Evolutionary conservation across 2,888 invertebrate genomes (phyloP).

Genomic region (Drymonia ruficornis): DNA sequence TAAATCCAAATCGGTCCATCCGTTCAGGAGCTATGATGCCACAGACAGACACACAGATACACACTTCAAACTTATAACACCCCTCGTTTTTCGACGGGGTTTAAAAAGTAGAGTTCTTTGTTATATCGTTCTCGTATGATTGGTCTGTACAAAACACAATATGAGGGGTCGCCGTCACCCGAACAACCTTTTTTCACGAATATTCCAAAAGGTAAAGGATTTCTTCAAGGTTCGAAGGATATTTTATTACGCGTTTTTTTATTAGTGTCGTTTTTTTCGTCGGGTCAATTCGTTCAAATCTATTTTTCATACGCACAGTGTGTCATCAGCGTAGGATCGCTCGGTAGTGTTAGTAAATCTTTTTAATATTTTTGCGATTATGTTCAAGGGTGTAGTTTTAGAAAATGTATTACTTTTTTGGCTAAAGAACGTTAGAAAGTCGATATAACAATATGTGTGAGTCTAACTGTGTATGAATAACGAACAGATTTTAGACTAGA

Average conservation of each 20-base stretch:
- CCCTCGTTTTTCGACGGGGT: too few species aligned
- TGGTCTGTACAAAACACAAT: constrained; percentile 20
- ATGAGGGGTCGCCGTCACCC: constrained; percentile 26
- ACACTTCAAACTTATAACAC: too few species aligned
- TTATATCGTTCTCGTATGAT: not conserved
- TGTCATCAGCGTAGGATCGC: constrained; percentile 19
- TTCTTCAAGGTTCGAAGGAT: constrained; percentile 32
- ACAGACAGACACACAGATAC: too few species aligned
- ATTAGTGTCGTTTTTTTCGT: constrained; percentile 32
- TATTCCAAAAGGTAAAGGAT: constrained; percentile 37
- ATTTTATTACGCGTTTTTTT: constrained; percentile 38
- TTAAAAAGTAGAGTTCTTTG: not conserved
- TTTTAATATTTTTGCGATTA: not conserved
- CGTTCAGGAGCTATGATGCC: too few species aligned
- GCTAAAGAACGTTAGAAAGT: too few species aligned
- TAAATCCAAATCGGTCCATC: too few species aligned
- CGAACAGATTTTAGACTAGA: too few species aligned
- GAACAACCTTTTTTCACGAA: constrained; percentile 36
- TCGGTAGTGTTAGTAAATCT: not conserved
- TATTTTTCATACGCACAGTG: constrained; percentile 33
- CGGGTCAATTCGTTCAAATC: constrained; percentile 26
- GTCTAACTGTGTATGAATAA: too few species aligned
- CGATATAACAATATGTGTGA: too few species aligned
- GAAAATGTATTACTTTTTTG: too few species aligned
- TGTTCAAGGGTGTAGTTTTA: not conserved